Conservation (phyloP, 2,888 invertebrate species). For the Hyposoter didymator region DNA sequence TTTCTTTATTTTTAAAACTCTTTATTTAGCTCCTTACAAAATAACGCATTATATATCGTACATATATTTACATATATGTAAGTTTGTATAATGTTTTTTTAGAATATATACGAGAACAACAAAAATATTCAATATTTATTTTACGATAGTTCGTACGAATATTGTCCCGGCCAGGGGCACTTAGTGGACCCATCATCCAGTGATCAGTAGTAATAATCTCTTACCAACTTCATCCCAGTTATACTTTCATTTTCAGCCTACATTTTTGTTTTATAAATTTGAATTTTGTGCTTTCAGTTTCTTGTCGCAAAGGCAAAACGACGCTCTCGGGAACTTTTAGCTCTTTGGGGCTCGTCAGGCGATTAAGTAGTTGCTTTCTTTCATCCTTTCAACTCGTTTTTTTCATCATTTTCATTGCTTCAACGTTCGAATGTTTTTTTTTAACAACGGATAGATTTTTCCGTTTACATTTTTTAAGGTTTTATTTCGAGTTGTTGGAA, state of each 20-base stretch:
- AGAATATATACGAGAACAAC: constrained; percentile 77
- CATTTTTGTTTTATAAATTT: constrained; percentile 45
- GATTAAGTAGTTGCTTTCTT: constrained; percentile 19
- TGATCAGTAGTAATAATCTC: constrained; percentile 59
- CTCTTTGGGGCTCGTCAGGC: not conserved
- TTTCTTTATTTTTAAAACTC: constrained; percentile 64
- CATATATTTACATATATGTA: constrained; percentile 39
- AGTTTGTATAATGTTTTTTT: constrained; percentile 66
- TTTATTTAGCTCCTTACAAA: constrained; percentile 80
- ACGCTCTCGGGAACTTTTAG: constrained; percentile 26
- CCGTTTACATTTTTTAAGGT: constrained; percentile 31
- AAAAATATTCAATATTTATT: constrained; percentile 77
- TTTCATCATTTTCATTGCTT: not conserved
- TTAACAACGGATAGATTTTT: constrained; percentile 55
- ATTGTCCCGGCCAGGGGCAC: constrained; percentile 60
- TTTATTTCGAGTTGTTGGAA: constrained; percentile 17
- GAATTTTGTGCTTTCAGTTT: constrained; percentile 58
- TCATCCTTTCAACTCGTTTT: not conserved
- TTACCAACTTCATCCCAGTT: constrained; percentile 33
- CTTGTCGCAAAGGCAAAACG: constrained; percentile 49
- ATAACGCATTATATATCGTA: constrained; percentile 77
- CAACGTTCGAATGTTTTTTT: constrained; percentile 25
- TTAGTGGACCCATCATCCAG: constrained; percentile 72
- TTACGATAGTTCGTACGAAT: constrained; percentile 69
- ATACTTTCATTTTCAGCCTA: constrained; percentile 21